A percentile compares a stretch with the other conserved stretches of the same genome.
These are phyloP conservation scores for Ginglymostoma cirratum DNA, from an alignment of 2,113 vertebrate genomes.

Conservation along the genomic window DNA sequence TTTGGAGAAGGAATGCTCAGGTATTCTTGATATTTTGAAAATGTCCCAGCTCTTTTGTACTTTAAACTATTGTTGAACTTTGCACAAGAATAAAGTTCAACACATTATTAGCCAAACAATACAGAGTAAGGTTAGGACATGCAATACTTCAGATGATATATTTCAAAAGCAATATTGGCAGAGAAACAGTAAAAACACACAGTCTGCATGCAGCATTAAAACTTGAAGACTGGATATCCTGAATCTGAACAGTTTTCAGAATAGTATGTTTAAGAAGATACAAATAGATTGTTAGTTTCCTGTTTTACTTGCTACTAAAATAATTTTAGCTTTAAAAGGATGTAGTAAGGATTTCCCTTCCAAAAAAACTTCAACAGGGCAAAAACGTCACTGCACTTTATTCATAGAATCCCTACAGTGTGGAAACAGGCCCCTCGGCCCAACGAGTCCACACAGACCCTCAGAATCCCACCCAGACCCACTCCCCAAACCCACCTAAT, in stretches of 20 bases:
- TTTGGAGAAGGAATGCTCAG: neutral
- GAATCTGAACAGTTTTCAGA: neutral
- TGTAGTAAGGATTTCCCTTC: neutral
- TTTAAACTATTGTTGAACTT: neutral
- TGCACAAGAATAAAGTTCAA: neutral
- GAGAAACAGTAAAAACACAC: neutral
- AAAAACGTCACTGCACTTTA: neutral
- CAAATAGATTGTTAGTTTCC: constrained; percentile 22
- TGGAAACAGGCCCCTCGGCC: too few species aligned
- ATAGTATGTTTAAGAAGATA: neutral
- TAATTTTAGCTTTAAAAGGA: neutral
- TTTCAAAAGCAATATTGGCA: neutral
- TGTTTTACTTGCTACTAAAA: neutral
- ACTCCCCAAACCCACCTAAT: too few species aligned
- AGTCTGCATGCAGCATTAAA: neutral
- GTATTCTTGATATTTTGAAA: neutral
- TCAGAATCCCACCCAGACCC: too few species aligned
- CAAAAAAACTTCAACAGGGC: neutral
- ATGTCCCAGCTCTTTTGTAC: neutral
- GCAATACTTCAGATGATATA: neutral
- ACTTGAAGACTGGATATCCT: constrained; percentile 18
- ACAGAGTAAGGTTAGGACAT: neutral
- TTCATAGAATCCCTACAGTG: too few species aligned
- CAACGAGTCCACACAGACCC: too few species aligned
- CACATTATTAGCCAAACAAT: neutral